Evolutionary conservation across 2,113 vertebrate species (phyloP), one percentile per base, ranked within the genome.

Genomic region (Thalassarche chlororhynchos): DNA sequence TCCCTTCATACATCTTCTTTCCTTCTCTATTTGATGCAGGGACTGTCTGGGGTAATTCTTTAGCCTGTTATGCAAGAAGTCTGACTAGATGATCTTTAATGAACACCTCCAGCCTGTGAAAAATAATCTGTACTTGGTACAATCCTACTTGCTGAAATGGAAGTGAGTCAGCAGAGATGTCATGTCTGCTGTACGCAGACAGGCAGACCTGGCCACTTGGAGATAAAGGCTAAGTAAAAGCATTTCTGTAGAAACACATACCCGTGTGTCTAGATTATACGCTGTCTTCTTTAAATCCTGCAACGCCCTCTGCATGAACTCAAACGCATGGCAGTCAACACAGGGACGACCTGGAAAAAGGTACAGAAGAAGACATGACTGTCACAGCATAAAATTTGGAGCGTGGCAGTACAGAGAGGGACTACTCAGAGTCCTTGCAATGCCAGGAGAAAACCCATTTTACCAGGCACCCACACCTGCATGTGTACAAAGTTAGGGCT

Each of bases 231-330:
- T 29, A 1, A 51, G 70, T 34, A 21, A 31, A 34, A 82, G 65
- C 70, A 31, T 55, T 54, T 66, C 91, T 23, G 17, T 28, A 40
- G 66, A 5, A 87, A 17, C 76, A 94, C 98, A 54, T 98, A 99
- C 99, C 98, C 99, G 95, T 6, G 99, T 98, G 96, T 99, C 99
- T 5, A 99, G 98, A 96, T 98, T 99, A 86, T 98, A 99, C 0
- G 99, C 99, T 0, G 99, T 99, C 98, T 99, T 99, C 97, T 99
- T 99, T 11, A 99, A 98, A 91, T 99, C 99, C 97, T 99, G 99
- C 98, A 99, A 98, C 47, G 99, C 99, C 97, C 99, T 99, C 98
- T 99, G 99, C 99, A 99, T 99, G 92, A 99, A 99, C 98, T 99
- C 99, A 95, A 99, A 99, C 0, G 99, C 99, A 80, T 99, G 99